Percentiles rank a stretch among this genome's conserved stretches.
Conservation (phyloP, 2,797 vertebrate species). For the Antennarius maculatus region DNA sequence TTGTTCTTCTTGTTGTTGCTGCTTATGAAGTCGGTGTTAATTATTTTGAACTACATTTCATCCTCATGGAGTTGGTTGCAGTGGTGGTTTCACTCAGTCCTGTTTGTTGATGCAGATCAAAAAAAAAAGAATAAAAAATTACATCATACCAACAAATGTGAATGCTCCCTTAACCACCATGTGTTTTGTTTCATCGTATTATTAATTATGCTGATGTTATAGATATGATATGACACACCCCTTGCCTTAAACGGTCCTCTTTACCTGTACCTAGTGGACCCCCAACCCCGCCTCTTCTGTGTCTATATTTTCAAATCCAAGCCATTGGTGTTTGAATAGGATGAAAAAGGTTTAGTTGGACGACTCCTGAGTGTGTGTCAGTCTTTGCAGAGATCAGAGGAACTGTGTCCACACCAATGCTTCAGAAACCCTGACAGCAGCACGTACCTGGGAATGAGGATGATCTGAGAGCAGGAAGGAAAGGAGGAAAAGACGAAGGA, state of each 20-base stretch:
- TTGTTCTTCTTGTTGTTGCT: no score
- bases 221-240: no score
- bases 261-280: background rate
- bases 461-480: conserved; percentile 32
- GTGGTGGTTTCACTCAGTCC: no score
- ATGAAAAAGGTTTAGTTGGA: conserved; percentile 11
- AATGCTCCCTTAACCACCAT: no score
- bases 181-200: no score
- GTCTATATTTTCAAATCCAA: background rate
- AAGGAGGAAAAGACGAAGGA: conserved; percentile 18
- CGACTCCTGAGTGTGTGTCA: conserved; percentile 7
- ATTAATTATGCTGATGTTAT: no score
- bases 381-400: conserved; percentile 45
- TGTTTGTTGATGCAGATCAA: no score
- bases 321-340: background rate
- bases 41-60: no score
- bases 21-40: no score
- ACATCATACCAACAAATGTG: no score
- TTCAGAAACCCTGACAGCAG: conserved; percentile 38
- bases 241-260: background rate
- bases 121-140: no score
- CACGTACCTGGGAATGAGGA: conserved; percentile 34
- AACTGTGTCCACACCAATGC: conserved; percentile 39
- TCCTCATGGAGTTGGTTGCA: no score
- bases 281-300: background rate